Conservation (phyloP, 2,888 invertebrate species). For the Parnassius glacialis region DNA sequence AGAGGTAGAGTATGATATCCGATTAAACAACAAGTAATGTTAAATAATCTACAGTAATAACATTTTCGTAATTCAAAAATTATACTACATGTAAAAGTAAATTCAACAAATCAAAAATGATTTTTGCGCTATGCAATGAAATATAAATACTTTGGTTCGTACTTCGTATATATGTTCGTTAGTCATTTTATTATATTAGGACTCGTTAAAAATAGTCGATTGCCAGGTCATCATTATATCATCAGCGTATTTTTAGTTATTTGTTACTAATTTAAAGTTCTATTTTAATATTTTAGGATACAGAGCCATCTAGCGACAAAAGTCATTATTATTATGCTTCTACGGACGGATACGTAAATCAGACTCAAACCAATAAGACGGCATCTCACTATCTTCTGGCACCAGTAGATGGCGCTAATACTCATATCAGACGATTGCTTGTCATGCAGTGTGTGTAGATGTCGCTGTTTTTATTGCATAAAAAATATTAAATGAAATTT, state of each 20-base stretch:
- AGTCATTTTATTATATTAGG: slow-evolving; percentile 34
- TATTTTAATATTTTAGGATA: slow-evolving; percentile 2
- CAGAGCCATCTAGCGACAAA: slow-evolving; percentile 37
- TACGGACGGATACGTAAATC: not conserved
- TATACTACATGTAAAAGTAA: no score
- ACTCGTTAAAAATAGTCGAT: slow-evolving; percentile 31
- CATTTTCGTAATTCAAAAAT: no score
- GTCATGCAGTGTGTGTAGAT: no score
- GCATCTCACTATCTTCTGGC: not conserved
- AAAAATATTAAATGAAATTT: no score
- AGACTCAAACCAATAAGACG: not conserved
- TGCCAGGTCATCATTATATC: slow-evolving; percentile 39
- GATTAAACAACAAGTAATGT: no score
- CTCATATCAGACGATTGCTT: no score
- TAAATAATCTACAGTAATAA: no score
- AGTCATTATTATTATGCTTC: not conserved
- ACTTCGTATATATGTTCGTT: slow-evolving; percentile 20
- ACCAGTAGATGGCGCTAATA: not conserved
- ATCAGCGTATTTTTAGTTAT: slow-evolving; percentile 35
- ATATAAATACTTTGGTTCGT: slow-evolving; percentile 21
- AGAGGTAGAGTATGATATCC: no score
- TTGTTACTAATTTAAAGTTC: slow-evolving; percentile 25
- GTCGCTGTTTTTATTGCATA: no score
- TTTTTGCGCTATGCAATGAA: not conserved
- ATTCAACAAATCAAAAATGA: no score